phyloP scores from a whole-genome alignment of 2,797 vertebrate species.

The Florisuga fusca region DNA sequence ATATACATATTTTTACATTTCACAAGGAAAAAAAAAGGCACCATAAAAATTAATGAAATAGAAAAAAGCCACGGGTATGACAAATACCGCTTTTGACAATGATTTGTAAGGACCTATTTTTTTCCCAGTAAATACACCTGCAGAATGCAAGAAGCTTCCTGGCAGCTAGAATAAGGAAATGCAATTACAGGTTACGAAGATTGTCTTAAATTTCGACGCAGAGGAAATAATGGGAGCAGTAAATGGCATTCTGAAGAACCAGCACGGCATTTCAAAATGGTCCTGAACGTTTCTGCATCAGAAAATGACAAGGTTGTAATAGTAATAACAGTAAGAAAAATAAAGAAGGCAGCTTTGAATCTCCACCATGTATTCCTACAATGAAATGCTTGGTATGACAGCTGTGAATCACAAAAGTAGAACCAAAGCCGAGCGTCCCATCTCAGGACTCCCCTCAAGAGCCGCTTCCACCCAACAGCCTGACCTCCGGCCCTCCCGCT shows the following conservation, averaged over 20 bases:
- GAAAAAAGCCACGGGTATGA: rapidly evolving
- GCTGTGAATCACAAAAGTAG: too few relatives aligned
- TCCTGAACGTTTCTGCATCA: rapidly evolving
- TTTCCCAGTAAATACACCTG: neutral
- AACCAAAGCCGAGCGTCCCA: neutral
- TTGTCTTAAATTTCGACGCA: too few relatives aligned
- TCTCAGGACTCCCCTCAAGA: too few relatives aligned
- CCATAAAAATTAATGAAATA: rapidly evolving
- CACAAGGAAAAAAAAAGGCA: too few relatives aligned
- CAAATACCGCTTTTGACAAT: rapidly evolving
- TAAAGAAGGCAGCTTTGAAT: neutral
- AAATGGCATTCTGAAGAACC: neutral
- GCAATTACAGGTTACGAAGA: rapidly evolving
- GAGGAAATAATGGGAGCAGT: neutral
- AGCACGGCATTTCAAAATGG: neutral
- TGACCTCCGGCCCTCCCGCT: neutral
- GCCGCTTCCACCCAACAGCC: neutral
- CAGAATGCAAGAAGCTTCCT: neutral
- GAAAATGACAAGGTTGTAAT: too few relatives aligned
- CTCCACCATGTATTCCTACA: neutral
- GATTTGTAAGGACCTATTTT: neutral
- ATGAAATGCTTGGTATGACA: rapidly evolving
- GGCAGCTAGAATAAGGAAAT: neutral
- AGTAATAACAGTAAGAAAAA: too few relatives aligned
- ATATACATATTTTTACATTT: rapidly evolving